Evolutionary conservation across 2,888 invertebrate genomes (phyloP).

Genomic region (Eilema griseolum): DNA sequence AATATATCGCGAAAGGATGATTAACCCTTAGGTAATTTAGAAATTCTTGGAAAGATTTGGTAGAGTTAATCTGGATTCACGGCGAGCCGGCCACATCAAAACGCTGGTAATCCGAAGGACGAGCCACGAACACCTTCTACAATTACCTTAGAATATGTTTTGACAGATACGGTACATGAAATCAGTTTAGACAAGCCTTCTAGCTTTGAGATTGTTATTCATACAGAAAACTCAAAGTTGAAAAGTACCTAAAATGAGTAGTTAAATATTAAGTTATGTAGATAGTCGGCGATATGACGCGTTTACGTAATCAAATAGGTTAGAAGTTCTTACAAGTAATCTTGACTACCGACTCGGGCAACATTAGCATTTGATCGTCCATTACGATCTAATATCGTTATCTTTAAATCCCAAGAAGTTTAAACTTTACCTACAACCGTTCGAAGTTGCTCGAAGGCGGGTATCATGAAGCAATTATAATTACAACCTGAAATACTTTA

Average conservation of each 20-base stretch:
- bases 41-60: constrained; percentile 40
- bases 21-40: constrained; percentile 31
- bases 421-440: constrained; percentile 13
- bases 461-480: constrained; percentile 5
- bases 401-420: constrained; percentile 12
- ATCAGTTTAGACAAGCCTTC: not conserved
- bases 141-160: constrained; percentile 22
- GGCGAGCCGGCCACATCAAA: constrained; percentile 24
- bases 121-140: constrained; percentile 31
- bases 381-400: constrained; percentile 22
- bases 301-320: not conserved
- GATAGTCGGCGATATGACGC: not conserved
- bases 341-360: not conserved
- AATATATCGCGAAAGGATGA: constrained; percentile 17
- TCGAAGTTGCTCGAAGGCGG: not conserved
- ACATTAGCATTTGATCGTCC: constrained; percentile 19
- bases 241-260: not conserved
- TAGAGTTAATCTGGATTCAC: constrained; percentile 38
- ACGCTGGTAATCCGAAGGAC: constrained; percentile 37
- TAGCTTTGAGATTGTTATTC: not conserved
- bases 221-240: not conserved
- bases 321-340: constrained; percentile 6
- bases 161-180: constrained; percentile 19
- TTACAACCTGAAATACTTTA: not conserved
- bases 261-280: too few relatives aligned